A percentile compares a stretch with the other conserved stretches of the same genome.
Evolutionary conservation across 2,797 vertebrate species (phyloP).

Genomic region (Fundulus diaphanus): DNA sequence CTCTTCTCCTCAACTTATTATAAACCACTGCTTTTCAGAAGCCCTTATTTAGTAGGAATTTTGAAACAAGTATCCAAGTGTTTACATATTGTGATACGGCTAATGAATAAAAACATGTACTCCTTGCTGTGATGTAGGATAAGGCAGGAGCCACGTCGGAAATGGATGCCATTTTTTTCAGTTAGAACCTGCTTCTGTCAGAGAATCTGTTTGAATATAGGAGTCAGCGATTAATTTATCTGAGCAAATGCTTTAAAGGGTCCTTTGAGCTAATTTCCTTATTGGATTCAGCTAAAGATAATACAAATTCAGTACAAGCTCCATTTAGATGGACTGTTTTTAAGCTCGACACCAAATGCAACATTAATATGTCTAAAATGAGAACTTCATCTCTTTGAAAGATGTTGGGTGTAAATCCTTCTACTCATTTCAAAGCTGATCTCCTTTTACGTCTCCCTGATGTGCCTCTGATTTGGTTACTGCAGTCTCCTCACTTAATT

Average conservation of each 20-base stretch:
- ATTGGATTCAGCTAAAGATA: background rate
- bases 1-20: background rate
- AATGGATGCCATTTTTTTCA: background rate
- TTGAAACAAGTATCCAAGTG: constrained; percentile 6
- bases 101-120: constrained; percentile 39
- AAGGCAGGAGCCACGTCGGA: background rate
- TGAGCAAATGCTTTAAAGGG: background rate
- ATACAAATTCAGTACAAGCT: background rate
- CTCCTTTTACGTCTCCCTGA: constrained; percentile 14
- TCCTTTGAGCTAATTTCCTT: background rate
- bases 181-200: background rate
- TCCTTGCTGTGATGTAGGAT: constrained; percentile 12
- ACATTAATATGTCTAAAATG: background rate
- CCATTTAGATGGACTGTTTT: background rate
- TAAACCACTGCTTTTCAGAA: constrained; percentile 14
- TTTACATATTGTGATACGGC: constrained; percentile 33
- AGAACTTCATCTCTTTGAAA: background rate
- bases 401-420: no score
- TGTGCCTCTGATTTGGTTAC: constrained; percentile 11
- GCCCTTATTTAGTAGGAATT: constrained; percentile 24
- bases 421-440: constrained; percentile 24
- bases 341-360: background rate
- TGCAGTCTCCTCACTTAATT: constrained; percentile 36
- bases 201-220: background rate
- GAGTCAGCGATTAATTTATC: background rate